Base-by-base conservation (phyloP, 2,888 invertebrate species). In the Apeira syringaria region DNA sequence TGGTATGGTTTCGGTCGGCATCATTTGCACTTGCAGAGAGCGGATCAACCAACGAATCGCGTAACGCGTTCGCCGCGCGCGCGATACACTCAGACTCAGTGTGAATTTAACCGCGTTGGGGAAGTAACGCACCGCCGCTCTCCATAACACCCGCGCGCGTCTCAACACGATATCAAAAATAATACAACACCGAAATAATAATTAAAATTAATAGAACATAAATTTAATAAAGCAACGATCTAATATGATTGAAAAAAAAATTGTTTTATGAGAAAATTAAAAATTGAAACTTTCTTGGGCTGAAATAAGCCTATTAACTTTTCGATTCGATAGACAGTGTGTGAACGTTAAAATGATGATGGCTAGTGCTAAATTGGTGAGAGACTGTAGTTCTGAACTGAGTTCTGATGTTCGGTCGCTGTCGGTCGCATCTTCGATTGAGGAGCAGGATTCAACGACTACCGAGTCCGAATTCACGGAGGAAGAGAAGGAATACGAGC, bases 401-500 rank as follows among this genome's bases (percentile, higher is more conserved):
- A 84, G 90, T 56, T 84, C 89, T 7, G 90, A 90, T 42, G 82
- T 90, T 56, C 72, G 90, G 45, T 90, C 90, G 29, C 67, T 90
- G 38, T 90, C 90, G 28, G 80, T 90, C 56, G 84, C 90, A 4
- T 91, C 91, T 11, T 91, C 91, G 17, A 91, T 88, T 28, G 91
- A 91, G 60, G 91, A 91, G 56, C 90, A 90, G 58, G 91, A 91
- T 12, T 90, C 90, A 37, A 87, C 90, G 47, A 86, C 91, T 50
- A 91, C 91, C 7, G 91, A 91, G 50, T 91, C 91, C 0, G 91
- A 91, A 38, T 91, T 86, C 66, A 91, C 91, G 0, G 91, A 91
- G 51, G 91, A 91, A 56, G 91, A 91, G 59, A 91, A 93, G 57
- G 92, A 93, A 64, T 93, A 93, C 66, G 92, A 93, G 68, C 82